These are phyloP conservation scores for Andrena cerasifolii DNA, from an alignment of 1,140 invertebrate genomes.

Conservation along the genomic window DNA sequence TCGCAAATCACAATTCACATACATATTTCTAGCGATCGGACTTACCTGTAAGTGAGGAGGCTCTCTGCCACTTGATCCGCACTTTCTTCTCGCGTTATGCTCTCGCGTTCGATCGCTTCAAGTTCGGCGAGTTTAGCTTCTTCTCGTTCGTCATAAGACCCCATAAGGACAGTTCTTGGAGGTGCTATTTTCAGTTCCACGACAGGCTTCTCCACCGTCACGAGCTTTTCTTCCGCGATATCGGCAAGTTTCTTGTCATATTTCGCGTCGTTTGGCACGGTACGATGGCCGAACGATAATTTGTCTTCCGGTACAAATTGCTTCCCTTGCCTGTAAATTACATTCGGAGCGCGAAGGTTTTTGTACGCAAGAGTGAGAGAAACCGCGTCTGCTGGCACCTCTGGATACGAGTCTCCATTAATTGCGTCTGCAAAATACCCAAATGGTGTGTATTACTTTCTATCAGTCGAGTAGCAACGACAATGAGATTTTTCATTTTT, in stretches of 20 bases:
- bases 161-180: conserved; percentile 12
- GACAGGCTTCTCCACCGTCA: conserved; percentile 77
- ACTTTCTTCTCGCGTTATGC: conserved; percentile 44
- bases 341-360: conserved; percentile 59
- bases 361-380: conserved; percentile 78
- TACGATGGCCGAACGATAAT: conserved; percentile 77
- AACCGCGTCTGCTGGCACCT: conserved; percentile 78
- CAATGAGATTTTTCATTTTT: too few relatives aligned
- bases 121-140: conserved; percentile 64
- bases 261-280: conserved; percentile 72
- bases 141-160: conserved; percentile 50
- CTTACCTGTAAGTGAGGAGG: conserved; percentile 57
- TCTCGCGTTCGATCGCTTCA: conserved; percentile 63
- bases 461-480: too few relatives aligned
- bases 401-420: conserved; percentile 45
- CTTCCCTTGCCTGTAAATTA: conserved; percentile 60
- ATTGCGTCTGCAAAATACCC: conserved; percentile 28
- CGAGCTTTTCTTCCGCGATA: conserved; percentile 80
- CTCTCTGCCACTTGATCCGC: neutral
- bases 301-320: conserved; percentile 77
- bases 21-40: neutral
- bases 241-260: conserved; percentile 63
- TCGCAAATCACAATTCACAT: neutral
- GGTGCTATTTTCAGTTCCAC: conserved; percentile 74
- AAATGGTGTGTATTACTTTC: too few relatives aligned